Evolutionary conservation across 2,888 invertebrate genomes (phyloP), one percentile per base, ranked within the genome.

Genomic region (Melanotus villosus): DNA sequence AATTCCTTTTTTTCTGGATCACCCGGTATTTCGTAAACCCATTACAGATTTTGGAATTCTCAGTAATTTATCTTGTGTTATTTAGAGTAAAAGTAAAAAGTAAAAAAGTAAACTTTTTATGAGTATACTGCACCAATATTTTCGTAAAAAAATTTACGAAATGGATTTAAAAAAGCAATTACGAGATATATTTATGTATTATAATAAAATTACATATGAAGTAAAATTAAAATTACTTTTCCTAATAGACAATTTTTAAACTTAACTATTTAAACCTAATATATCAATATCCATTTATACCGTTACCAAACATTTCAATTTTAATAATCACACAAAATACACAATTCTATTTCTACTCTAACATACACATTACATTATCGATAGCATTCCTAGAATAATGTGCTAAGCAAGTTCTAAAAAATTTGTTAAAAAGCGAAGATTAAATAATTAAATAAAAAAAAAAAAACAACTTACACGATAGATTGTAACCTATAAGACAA

Each of bases 301-400:
- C 75, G 65, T 75, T 76, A 76, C 76, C 76, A 75, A 73, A 75
- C 63, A 54, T 69, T 70, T 71, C 60, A 63, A 65, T 26, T 26
- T 30, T 63, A 70, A 57, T 56, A 73, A 77, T 79, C 79, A 79
- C 79, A 80, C 77, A 73, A 73, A 80, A 73, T 76, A 78, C 77
- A 78, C 76, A 78, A 73, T 71, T 70, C 47, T 50, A 57, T 71
- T 67, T 75, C 76, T 78, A 77, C 52, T 75, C 74, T 77, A 78
- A 77, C 73, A 73, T 75, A 79, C 66, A 68, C 65, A 65, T 54
- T 54, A 64, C 41, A 64, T 16, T 43, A 41, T 12, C 12, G 57
- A 65, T 65, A 36, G 32, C 16, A 56, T 54, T 21, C 62, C 57
- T 56, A 68, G 34, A 62, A 62, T 50, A 62, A 62, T 62, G 56